These are phyloP conservation scores for Hyposmocoma kahamanoa DNA, from an alignment of 1,140 invertebrate species.

Conservation along the genomic window DNA sequence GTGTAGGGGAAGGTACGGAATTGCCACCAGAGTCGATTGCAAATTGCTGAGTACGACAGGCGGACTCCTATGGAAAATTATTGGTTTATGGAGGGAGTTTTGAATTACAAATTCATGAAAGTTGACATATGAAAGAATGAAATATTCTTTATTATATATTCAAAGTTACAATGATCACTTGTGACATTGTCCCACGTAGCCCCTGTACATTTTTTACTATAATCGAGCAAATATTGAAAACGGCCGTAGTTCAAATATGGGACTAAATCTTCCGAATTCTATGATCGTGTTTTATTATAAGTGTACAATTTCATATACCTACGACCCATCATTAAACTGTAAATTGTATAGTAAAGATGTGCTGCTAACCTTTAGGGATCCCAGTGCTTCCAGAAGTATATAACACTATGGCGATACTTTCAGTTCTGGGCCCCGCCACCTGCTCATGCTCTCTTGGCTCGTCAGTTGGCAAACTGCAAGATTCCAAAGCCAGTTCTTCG, in stretches of 20 bases:
- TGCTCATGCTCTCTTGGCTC: conserved; percentile 32
- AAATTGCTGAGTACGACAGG: conserved; percentile 83
- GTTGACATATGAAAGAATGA: no score
- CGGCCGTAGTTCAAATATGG: no score
- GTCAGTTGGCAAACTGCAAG: conserved; percentile 49
- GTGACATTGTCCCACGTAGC: no score
- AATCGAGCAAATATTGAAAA: no score
- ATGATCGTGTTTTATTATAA: no score
- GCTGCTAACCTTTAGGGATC: conserved; percentile 85
- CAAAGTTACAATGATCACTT: no score
- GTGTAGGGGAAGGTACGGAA: conserved; percentile 84
- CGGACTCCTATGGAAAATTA: conserved; percentile 80
- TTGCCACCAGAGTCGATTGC: conserved; percentile 90
- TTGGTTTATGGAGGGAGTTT: no score
- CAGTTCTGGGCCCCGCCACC: conserved; percentile 28
- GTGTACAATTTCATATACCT: no score
- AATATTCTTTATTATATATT: no score
- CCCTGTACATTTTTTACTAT: no score
- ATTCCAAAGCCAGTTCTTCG: conserved; percentile 64
- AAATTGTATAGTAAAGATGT: not conserved
- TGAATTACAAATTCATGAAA: not conserved
- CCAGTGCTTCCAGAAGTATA: conserved; percentile 97
- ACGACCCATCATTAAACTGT: no score
- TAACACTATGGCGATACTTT: conserved; percentile 83
- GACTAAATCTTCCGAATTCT: no score